Evolutionary conservation across 1,140 invertebrate genomes (phyloP), one percentile per base, ranked within the genome.

Genomic region (Drosophila ficusphila): DNA sequence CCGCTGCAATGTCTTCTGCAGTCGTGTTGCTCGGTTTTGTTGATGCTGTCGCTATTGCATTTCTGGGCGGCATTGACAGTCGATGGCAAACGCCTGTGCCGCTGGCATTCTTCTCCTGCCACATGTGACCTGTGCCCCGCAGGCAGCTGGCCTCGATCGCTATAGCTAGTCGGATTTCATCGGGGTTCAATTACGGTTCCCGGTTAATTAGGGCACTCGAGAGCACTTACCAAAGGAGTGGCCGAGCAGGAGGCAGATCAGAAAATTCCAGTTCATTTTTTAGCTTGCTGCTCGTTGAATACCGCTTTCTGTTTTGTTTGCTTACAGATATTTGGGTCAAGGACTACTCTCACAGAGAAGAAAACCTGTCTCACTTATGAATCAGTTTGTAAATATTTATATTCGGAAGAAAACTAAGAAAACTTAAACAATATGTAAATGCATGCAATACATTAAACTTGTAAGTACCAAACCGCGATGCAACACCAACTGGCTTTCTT

Each of bases 61-160:
- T 18, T 8, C 60, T 18, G 14, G 36, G 31, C 52, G 42, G 12
- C 47, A 49, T 49, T 36, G 57, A 49, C 29, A 49, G 57, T 29
- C 53, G 52, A 29, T 52, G 49, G 56, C 79, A 86, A 61, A 56
- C 65, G 41, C 14, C 41, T 21, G 29, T 33, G 29, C 33, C 14
- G 2, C 52, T 46, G 41, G 46, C 44, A 0, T 6, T 12, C 39
- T 31, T 34, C 25, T n/a, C 25, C 33, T 75, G 67, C 79, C 79
- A 85, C 71, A 79, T 76, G 67, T 76, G 61, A 61, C 12, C 76
- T 14, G 51, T 46, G n/a, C 41, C n/a, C 5, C 41, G 33, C 47
- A 72, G 46, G 34, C 68, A 72, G 2, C 14, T 60, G 14, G 54
- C 68, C 12, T 46, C 56, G 31, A 47, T 61, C 8, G 7, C 41